Evolutionary conservation across 2,888 invertebrate species (phyloP).

Genomic region (Chrysomela aeneicollis): DNA sequence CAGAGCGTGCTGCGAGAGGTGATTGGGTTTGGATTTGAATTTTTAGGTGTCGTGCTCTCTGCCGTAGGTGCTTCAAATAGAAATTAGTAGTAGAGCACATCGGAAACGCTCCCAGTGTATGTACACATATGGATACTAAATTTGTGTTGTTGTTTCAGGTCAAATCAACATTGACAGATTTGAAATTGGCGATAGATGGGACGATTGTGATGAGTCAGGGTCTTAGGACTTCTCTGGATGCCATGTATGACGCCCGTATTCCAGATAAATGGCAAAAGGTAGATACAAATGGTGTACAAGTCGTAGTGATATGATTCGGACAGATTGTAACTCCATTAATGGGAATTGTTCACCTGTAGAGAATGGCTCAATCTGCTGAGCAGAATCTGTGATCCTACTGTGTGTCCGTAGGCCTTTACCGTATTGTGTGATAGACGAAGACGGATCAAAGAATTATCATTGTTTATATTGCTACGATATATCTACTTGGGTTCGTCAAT

Average conservation of each 20-base stretch:
- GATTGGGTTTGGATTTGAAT: not conserved
- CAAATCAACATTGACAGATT: slow-evolving; percentile 80
- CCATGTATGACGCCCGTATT: slow-evolving; percentile 96
- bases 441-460: too few species aligned
- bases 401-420: too few species aligned
- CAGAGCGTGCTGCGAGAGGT: slow-evolving; percentile 79
- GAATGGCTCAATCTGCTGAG: too few species aligned
- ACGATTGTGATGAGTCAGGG: slow-evolving; percentile 97
- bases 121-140: too few species aligned
- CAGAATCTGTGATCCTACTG: too few species aligned
- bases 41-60: not conserved
- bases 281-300: slow-evolving; percentile 15
- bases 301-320: not conserved
- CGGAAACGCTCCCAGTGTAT: too few species aligned
- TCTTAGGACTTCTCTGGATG: slow-evolving; percentile 86
- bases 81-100: too few species aligned
- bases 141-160: slow-evolving; percentile 47
- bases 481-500: too few species aligned
- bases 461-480: too few species aligned
- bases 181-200: slow-evolving; percentile 95
- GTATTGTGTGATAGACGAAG: too few species aligned
- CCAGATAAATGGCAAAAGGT: slow-evolving; percentile 90
- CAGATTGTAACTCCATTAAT: not conserved
- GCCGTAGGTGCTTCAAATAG: not conserved
- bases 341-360: too few species aligned